Conservation (phyloP, 1,140 invertebrate species). For the Eupristina koningsbergeri region DNA sequence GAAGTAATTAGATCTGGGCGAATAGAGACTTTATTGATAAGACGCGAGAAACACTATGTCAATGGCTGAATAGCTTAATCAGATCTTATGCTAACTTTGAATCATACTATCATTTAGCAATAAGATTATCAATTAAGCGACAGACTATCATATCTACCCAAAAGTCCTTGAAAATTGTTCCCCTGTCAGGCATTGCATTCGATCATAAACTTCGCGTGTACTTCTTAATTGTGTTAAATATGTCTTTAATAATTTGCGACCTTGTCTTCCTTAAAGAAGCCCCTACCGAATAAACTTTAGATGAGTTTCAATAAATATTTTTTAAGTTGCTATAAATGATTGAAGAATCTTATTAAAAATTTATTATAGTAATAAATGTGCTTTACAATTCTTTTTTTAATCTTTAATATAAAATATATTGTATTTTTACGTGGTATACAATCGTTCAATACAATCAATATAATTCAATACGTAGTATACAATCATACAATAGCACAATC, state of each 20-base stretch:
- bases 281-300: too few species aligned
- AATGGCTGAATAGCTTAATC: slow-evolving; percentile 64
- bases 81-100: slow-evolving; percentile 62
- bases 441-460: too few species aligned
- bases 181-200: background rate
- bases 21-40: slow-evolving; percentile 54
- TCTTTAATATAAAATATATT: too few species aligned
- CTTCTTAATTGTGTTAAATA: background rate
- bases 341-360: too few species aligned
- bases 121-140: slow-evolving; percentile 59
- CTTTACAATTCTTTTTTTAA: too few species aligned
- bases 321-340: too few species aligned
- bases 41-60: background rate
- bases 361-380: too few species aligned
- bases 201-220: background rate
- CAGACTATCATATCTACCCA: slow-evolving; percentile 3
- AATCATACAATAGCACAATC: too few species aligned
- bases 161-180: background rate
- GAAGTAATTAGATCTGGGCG: slow-evolving; percentile 59
- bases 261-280: background rate
- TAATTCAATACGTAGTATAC: too few species aligned
- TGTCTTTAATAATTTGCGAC: background rate
- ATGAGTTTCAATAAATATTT: too few species aligned
- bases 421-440: too few species aligned
- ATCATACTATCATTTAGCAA: slow-evolving; percentile 50